Evolutionary conservation across 2,113 vertebrate species (phyloP).

Genomic region (Charina bottae): DNA sequence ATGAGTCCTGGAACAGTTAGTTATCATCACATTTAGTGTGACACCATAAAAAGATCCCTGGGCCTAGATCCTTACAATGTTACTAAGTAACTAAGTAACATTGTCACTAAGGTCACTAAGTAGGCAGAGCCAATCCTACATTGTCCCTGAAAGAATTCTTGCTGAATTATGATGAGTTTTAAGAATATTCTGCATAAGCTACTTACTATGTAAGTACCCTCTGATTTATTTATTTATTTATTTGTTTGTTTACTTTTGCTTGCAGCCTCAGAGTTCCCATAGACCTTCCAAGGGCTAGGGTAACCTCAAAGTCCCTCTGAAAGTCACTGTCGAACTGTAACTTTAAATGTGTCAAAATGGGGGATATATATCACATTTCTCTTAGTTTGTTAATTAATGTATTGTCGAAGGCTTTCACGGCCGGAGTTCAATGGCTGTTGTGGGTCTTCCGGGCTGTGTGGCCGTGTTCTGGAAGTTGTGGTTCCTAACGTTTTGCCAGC

Average conservation of each 20-base stretch:
- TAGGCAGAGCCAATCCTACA: too few relatives aligned
- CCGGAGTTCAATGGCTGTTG: too few relatives aligned
- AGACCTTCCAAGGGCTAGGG: neutral
- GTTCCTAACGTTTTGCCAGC: too few relatives aligned
- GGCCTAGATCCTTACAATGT: neutral
- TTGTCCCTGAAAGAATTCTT: neutral
- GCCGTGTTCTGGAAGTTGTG: too few relatives aligned
- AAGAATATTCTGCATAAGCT: neutral
- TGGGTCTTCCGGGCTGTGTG: too few relatives aligned
- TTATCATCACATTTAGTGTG: neutral
- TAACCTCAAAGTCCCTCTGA: too few relatives aligned
- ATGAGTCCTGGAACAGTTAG: neutral
- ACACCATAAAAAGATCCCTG: neutral
- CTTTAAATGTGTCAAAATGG: too few relatives aligned
- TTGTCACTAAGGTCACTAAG: neutral
- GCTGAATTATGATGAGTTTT: neutral
- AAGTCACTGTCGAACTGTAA: too few relatives aligned
- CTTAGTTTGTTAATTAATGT: too few relatives aligned
- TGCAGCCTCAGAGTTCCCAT: neutral
- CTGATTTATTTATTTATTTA: neutral
- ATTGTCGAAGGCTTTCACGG: too few relatives aligned
- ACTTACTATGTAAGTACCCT: neutral
- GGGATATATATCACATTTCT: too few relatives aligned
- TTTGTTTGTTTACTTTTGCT: neutral
- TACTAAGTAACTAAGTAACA: neutral